Evolutionary conservation across 2,797 vertebrate genomes (phyloP).

Genomic region (Malurus splendens): DNA sequence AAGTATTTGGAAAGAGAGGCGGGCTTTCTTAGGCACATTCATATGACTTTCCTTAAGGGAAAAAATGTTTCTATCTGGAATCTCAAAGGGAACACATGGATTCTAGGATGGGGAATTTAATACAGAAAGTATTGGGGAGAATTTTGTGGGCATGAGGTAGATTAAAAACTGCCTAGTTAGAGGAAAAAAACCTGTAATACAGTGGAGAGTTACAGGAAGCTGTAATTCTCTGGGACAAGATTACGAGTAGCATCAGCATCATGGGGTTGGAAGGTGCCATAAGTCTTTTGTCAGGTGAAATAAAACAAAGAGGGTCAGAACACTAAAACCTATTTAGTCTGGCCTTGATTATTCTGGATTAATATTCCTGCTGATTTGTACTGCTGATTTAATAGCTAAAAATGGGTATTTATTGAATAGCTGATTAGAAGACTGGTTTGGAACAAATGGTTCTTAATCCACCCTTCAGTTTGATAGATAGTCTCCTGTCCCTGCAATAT

Average conservation of each 20-base stretch:
- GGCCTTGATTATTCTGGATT: neutral
- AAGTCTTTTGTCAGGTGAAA: neutral
- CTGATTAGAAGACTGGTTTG: constrained; percentile 13
- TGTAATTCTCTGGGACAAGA: neutral
- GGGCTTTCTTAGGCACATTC: neutral
- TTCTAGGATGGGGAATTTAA: neutral
- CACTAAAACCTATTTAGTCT: neutral
- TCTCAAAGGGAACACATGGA: neutral
- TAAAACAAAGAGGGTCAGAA: neutral
- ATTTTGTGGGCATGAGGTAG: neutral
- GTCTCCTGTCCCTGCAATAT: neutral
- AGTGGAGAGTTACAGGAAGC: neutral
- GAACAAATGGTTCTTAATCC: constrained; percentile 23
- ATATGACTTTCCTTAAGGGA: neutral
- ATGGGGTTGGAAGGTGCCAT: neutral
- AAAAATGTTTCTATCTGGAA: neutral
- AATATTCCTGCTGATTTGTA: neutral
- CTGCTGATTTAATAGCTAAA: constrained; percentile 4
- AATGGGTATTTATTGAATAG: neutral
- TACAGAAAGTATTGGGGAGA: neutral
- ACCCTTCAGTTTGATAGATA: constrained; percentile 30
- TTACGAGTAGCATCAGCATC: neutral
- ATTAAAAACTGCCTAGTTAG: neutral
- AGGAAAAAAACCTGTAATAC: neutral
- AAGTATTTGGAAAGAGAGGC: neutral